A percentile compares a stretch with the other conserved stretches of the same genome.
phyloP scores from a whole-genome alignment of 2,797 vertebrate genomes.

The Zonotrichia albicollis region DNA sequence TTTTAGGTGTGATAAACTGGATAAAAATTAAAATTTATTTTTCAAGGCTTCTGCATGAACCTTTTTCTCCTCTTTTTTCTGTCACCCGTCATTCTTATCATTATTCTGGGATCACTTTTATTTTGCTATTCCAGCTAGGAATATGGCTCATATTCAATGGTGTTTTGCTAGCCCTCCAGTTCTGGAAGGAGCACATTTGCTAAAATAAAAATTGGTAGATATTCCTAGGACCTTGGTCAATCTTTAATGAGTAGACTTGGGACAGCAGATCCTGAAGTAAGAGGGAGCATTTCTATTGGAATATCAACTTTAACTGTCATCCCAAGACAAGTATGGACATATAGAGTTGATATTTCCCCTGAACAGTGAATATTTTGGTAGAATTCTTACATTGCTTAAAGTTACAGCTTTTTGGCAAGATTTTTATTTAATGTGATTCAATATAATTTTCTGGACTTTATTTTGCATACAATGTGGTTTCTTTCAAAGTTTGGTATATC shows the following conservation, averaged over 20 bases:
- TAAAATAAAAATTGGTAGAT: background rate
- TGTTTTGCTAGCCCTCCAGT: background rate
- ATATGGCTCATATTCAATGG: background rate
- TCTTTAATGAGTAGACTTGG: background rate
- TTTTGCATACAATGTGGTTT: background rate
- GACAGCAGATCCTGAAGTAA: background rate
- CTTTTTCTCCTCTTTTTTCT: fast-evolving
- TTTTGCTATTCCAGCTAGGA: background rate
- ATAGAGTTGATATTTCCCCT: background rate
- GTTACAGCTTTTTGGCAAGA: background rate
- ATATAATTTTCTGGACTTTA: background rate
- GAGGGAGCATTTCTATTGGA: background rate
- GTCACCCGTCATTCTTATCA: background rate
- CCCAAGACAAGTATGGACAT: background rate
- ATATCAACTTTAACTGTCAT: background rate
- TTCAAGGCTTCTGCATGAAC: background rate
- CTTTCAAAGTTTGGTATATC: background rate
- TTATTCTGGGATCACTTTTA: background rate
- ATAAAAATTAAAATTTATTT: background rate
- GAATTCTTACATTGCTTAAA: background rate
- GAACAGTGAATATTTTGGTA: background rate
- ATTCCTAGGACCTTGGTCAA: background rate
- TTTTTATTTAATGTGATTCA: background rate
- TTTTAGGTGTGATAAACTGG: background rate
- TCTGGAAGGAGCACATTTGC: background rate